Base-by-base conservation (phyloP, 1,140 invertebrate genomes). In the Drosophila lini region DNA sequence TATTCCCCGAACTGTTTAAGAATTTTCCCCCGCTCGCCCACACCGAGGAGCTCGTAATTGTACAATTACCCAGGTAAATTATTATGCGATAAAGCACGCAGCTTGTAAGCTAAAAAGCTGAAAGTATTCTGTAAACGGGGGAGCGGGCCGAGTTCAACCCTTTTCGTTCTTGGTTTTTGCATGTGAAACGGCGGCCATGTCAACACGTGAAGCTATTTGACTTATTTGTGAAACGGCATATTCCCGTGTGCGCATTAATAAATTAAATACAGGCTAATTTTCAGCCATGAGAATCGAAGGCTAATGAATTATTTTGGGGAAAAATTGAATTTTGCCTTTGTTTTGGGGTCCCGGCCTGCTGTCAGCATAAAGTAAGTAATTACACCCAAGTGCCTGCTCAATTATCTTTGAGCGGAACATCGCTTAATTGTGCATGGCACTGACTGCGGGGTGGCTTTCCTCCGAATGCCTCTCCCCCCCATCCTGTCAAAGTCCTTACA, bases 341-440 rank as follows among this genome's bases (percentile, higher is more conserved):
- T 40, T 69, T 77, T 32, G 36, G 40, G 16, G 41, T 40, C 47
- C 47, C 57, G 40, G 28, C 38, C 31, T 10, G 58, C 56, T 82
- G 83, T 88, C 83, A 83, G 69, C 77, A 69, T 81, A 81, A 91
- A 91, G 74, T 91, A 91, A 91, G 89, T 91, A 91, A 91, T 91
- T 91, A 91, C 44, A 80, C 88, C 88, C 88, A 91, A 91, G 88
- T 91, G 88, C 88, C 88, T 88, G 88, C 88, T 91, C 83, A 91
- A 91, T 91, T 91, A 91, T 91, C 89, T 82, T 80, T 91, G 48
- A 79, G 65, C 79, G 74, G 59, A 76, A 61, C 65, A 90, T 64
- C 78, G 88, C 74, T 75, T 91, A 91, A 91, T 91, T 91, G 88
- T 79, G 75, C 82, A 78, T 47, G 50, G 48, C 41, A 50, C 42